These are phyloP conservation scores for Drosophila micromelanica DNA, from an alignment of 1,140 invertebrate species.

Conservation along the genomic window DNA sequence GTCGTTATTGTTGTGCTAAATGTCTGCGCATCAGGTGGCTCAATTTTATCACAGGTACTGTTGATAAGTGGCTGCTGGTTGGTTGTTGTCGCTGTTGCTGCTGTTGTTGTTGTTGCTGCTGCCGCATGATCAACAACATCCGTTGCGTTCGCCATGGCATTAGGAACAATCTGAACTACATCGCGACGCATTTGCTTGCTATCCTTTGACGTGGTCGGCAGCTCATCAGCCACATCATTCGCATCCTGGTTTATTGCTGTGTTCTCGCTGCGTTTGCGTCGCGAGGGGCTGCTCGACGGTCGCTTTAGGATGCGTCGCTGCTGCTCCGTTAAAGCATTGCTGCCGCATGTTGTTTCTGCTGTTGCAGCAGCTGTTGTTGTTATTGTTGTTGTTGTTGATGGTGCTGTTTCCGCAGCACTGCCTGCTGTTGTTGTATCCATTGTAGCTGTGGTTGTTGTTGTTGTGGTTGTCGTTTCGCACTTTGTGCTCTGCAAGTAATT, in stretches of 20 bases:
- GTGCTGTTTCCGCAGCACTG: conserved; percentile 2
- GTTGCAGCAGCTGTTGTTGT: conserved; percentile 14
- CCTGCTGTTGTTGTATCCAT: conserved; percentile 12
- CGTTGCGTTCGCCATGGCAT: conserved; percentile 32
- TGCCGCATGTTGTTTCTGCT: conserved; percentile 1
- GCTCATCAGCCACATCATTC: conserved; percentile 37
- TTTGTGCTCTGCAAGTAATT: conserved; percentile 65
- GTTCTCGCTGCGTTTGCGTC: conserved; percentile 46
- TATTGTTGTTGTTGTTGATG: conserved; percentile 16
- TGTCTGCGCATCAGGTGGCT: conserved; percentile 54
- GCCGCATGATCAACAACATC: conserved; percentile 61
- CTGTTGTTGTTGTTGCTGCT: conserved; percentile 29
- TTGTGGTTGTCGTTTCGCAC: conserved; percentile 64
- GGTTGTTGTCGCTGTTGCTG: conserved; percentile 10
- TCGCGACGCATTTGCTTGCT: conserved; percentile 58
- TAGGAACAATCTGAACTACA: conserved; percentile 62
- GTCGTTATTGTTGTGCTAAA: conserved; percentile 22
- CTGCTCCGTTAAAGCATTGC: conserved; percentile 55
- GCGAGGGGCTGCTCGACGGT: conserved; percentile 67
- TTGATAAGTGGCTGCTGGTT: conserved; percentile 71
- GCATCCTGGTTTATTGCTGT: conserved; percentile 31
- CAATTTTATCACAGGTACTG: conserved; percentile 83
- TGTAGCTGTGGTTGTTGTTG: conserved; percentile 22
- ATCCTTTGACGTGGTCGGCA: conserved; percentile 69
- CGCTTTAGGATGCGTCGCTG: conserved; percentile 66